Evolutionary conservation across 2,888 invertebrate genomes (phyloP).

Genomic region (Ditula angustiorana): DNA sequence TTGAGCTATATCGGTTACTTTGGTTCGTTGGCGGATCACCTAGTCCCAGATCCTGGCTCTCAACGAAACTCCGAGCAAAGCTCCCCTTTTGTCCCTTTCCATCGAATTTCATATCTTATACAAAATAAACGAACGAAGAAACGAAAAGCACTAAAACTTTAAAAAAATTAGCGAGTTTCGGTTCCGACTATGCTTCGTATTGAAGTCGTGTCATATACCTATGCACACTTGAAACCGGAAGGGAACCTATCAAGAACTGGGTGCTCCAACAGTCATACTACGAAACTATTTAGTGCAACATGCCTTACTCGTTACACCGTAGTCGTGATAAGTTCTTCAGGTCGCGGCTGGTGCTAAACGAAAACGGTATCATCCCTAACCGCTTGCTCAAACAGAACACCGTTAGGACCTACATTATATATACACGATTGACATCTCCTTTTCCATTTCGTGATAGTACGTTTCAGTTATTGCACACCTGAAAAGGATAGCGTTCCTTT

Average conservation of each 20-base stretch:
- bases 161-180: too few species aligned
- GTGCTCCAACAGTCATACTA: not conserved
- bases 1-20: too few species aligned
- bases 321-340: conserved; percentile 48
- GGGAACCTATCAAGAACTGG: not conserved
- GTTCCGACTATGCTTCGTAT: too few species aligned
- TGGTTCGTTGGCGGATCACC: too few species aligned
- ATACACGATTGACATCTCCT: conserved; percentile 56
- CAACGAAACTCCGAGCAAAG: too few species aligned
- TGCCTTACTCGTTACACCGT: conserved; percentile 38
- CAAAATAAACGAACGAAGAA: too few species aligned
- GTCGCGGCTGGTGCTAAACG: conserved; percentile 63
- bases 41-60: too few species aligned
- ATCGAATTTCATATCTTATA: not conserved
- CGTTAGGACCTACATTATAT: conserved; percentile 79
- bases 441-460: conserved; percentile 62
- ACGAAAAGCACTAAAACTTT: too few species aligned
- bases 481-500: conserved; percentile 31
- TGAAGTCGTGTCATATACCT: too few species aligned
- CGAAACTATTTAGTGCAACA: conserved; percentile 2
- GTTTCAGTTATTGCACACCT: conserved; percentile 38
- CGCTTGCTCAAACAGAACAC: conserved; percentile 69
- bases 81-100: not conserved
- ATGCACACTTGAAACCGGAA: not conserved
- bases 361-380: conserved; percentile 76